phyloP scores from a whole-genome alignment of 2,888 invertebrate genomes.

The Phyllotreta striolata region DNA sequence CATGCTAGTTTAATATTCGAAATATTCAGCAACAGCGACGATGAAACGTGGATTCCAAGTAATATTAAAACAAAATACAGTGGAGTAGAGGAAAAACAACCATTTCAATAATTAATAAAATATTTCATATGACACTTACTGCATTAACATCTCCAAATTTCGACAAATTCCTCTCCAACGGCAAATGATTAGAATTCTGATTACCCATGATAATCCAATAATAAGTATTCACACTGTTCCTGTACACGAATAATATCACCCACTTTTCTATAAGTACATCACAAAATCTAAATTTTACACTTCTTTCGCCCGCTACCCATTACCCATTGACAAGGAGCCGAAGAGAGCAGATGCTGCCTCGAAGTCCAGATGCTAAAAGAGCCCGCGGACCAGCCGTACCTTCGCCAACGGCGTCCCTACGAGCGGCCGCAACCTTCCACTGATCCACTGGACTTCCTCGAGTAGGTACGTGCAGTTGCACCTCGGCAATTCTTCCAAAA shows the following conservation, averaged over 20 bases:
- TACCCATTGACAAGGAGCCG: constrained; percentile 23
- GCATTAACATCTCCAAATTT: constrained; percentile 60
- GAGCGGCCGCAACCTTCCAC: constrained; percentile 25
- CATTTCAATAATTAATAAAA: background rate
- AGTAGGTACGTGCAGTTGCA: constrained; percentile 40
- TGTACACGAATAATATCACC: constrained; percentile 23
- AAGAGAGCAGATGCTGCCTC: constrained; percentile 53
- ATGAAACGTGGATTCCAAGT: too few species aligned
- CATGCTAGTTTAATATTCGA: too few species aligned
- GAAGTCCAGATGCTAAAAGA: constrained; percentile 54
- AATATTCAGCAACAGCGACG: too few species aligned
- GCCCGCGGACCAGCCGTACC: constrained; percentile 38
- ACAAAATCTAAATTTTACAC: constrained; percentile 38
- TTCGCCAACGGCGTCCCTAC: constrained; percentile 20
- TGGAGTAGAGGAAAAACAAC: background rate
- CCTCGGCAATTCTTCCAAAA: constrained; percentile 23
- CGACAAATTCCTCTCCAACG: constrained; percentile 73
- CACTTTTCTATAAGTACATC: constrained; percentile 38
- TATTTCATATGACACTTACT: constrained; percentile 52
- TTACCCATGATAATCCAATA: constrained; percentile 71
- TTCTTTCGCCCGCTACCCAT: constrained; percentile 31
- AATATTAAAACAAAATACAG: background rate
- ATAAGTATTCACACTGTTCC: constrained; percentile 3
- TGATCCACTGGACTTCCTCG: constrained; percentile 35
- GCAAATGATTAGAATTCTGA: constrained; percentile 85